Evolutionary conservation across 2,888 invertebrate genomes (phyloP).

Genomic region (Neoaliturus tenellus): DNA sequence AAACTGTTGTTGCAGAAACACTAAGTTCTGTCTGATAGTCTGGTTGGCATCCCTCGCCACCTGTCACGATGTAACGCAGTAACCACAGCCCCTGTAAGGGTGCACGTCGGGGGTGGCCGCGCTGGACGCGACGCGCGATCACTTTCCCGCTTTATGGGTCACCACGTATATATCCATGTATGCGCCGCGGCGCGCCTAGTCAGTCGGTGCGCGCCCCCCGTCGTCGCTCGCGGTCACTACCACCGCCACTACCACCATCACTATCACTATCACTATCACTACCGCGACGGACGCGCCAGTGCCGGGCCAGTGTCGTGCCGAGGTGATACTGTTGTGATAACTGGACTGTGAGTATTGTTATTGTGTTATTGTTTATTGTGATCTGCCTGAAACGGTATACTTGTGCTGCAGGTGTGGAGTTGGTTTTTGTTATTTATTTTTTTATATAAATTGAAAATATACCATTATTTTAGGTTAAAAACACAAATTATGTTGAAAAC

Average conservation of each 20-base stretch:
- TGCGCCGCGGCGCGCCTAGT: constrained; percentile 31
- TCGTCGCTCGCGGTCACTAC: neutral
- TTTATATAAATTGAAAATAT: too few species aligned
- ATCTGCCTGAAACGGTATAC: too few species aligned
- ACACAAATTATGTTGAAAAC: too few species aligned
- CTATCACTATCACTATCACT: constrained; percentile 18
- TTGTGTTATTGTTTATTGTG: too few species aligned
- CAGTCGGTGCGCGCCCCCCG: neutral
- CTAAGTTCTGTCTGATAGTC: too few species aligned
- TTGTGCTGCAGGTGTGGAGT: too few species aligned
- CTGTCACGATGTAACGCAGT: too few species aligned
- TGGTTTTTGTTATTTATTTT: too few species aligned
- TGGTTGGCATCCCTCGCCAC: too few species aligned
- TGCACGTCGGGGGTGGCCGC: neutral
- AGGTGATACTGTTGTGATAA: neutral
- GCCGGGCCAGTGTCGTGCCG: neutral
- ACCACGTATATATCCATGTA: constrained; percentile 30
- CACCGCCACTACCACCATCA: constrained; percentile 9
- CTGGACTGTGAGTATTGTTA: neutral
- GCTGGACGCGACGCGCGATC: neutral
- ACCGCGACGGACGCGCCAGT: neutral
- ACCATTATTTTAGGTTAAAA: too few species aligned
- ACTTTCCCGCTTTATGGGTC: constrained; percentile 50
- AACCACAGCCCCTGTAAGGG: too few species aligned
- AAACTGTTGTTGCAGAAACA: too few species aligned